Base-by-base conservation (phyloP, 2,888 invertebrate genomes). In the Oscheius sp. region DNA sequence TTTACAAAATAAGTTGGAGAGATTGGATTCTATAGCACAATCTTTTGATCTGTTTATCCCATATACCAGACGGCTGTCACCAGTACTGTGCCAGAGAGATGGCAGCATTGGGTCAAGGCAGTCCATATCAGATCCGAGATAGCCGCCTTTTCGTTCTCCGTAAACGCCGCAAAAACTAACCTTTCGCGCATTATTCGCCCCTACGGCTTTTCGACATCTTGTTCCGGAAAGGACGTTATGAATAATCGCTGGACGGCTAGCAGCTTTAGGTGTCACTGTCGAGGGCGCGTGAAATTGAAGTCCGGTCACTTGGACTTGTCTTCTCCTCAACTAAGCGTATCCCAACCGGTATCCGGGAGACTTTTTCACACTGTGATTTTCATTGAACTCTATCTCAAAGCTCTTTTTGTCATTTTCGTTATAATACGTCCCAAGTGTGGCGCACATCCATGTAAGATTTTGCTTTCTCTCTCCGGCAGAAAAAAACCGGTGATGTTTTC, bases 101-200 rank as follows among this genome's bases (percentile, higher is more conserved):
- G 61, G 61, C 61, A 45, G 57, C 39, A 34, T 57, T 39, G 25
- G 61, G 61, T 61, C 61, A 61, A 61, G 61, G 61, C 45, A 61
- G 61, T 45, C 45, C 29, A 29, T 61, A 61, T 61, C 61, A 61
- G 61, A 61, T 61, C 61, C 45, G 61, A 61, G 61, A 61, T 61
- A 61, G 61, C 61, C 61, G 61, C 29, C 61, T 61, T 61, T 61
- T 45, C n/a, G 61, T 27, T 15, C 29, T n/a, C n/a, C n/a, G 31
- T 45, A 29, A 45, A 45, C 45, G 46, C 29, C 17, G 57, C 25
- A 57, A 57, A 57, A 57, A 57, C 57, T 20, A 37, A 12, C 20
- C 57, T 57, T 37, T 57, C 23, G 57, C 57, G 57, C 57, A 37
- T 37, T 57, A 34, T 34, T 57, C 34, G 17, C 20, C 25, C 29